Conservation (phyloP, 2,797 vertebrate genomes). For the Austrolebias charrua region DNA sequence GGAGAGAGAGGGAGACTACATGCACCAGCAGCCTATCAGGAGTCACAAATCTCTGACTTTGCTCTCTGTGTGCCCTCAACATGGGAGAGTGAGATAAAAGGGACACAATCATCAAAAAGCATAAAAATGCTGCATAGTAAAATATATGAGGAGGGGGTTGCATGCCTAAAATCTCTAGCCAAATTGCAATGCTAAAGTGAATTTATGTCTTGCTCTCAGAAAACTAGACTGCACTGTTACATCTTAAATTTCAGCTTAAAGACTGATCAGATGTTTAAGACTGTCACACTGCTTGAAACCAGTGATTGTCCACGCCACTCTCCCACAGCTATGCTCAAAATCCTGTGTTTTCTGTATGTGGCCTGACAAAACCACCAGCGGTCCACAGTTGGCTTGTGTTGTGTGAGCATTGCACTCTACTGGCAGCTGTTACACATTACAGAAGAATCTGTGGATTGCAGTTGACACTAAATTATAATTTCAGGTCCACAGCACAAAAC, state of each 20-base stretch:
- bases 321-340: conserved; percentile 1
- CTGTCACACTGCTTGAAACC: conserved; percentile 4
- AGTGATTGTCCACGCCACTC: not conserved
- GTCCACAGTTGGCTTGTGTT: conserved; percentile 27
- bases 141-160: conserved; percentile 8
- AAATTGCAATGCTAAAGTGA: conserved; percentile 2
- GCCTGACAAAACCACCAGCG: conserved; percentile 1
- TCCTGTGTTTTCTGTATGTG: not conserved
- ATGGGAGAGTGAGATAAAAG: conserved; percentile 34
- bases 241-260: conserved; percentile 4
- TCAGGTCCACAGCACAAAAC: conserved; percentile 16
- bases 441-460: conserved; percentile 11
- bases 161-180: conserved; percentile 6
- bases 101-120: conserved; percentile 44
- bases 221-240: conserved; percentile 1
- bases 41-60: conserved; percentile 48
- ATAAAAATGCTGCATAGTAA: conserved; percentile 45
- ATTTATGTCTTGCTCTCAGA: not conserved
- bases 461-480: not conserved
- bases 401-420: conserved; percentile 70
- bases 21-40: conserved; percentile 49
- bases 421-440: conserved; percentile 55
- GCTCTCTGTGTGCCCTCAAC: conserved; percentile 49
- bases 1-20: conserved; percentile 54
- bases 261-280: not conserved